A percentile compares a stretch with the other conserved stretches of the same genome.
Evolutionary conservation across 2,888 invertebrate genomes (phyloP).

Genomic region (Morinoia aosen): DNA sequence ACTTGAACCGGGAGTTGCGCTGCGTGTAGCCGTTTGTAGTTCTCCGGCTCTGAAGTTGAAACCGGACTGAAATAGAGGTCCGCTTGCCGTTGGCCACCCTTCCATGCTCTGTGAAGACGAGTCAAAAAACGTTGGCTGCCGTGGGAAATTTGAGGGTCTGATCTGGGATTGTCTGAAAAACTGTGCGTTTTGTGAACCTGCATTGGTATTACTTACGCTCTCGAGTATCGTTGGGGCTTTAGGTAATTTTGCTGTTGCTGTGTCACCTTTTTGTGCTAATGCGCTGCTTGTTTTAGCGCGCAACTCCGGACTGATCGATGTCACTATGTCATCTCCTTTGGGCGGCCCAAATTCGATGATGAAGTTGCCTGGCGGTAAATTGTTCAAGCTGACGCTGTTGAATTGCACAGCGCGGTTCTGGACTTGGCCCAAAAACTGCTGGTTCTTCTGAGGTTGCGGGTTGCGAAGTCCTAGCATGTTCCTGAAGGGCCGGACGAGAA

Average conservation of each 20-base stretch:
- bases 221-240: background rate
- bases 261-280: background rate
- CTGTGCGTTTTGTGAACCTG: background rate
- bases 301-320: background rate
- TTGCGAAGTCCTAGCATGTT: background rate
- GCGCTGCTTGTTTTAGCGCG: background rate
- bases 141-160: background rate
- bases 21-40: background rate
- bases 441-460: background rate
- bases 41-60: background rate
- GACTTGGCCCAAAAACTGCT: background rate
- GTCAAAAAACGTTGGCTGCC: background rate
- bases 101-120: background rate
- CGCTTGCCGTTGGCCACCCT: background rate
- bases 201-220: background rate
- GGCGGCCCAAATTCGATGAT: constrained; percentile 62
- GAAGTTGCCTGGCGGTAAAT: constrained; percentile 46
- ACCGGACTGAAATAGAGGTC: background rate
- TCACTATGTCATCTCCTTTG: constrained; percentile 61
- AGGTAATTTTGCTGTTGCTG: background rate
- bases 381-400: constrained; percentile 6
- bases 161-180: background rate
- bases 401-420: background rate
- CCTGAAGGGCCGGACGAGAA: constrained; percentile 19
- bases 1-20: background rate